Evolutionary conservation across 2,797 vertebrate genomes (phyloP).

Genomic region (Lacerta viridis): DNA sequence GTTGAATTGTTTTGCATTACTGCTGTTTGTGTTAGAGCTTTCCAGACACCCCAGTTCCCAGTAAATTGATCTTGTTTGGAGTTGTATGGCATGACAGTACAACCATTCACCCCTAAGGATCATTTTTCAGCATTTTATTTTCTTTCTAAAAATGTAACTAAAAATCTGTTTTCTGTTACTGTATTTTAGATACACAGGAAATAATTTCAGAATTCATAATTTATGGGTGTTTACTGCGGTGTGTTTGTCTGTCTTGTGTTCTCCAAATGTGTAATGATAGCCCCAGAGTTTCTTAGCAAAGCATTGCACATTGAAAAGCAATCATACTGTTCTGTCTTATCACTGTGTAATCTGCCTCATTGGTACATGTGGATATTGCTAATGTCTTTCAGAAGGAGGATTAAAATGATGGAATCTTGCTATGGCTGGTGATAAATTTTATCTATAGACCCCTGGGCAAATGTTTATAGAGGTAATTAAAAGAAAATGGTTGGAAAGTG

Average conservation of each 20-base stretch:
- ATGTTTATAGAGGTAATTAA: conserved; percentile 15
- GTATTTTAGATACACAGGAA: not conserved
- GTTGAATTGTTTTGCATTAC: not conserved
- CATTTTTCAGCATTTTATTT: not conserved
- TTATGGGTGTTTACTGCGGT: not conserved
- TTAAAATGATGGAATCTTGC: not conserved
- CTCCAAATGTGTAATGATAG: not conserved
- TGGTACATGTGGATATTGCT: not conserved
- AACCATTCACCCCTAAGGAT: not conserved
- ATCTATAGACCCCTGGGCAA: not conserved
- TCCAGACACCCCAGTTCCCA: conserved; percentile 8
- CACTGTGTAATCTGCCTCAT: not conserved
- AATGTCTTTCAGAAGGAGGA: not conserved
- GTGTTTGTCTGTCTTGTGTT: not conserved
- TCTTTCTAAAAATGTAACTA: not conserved
- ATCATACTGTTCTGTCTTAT: not conserved
- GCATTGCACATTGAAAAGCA: not conserved
- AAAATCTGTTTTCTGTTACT: not conserved
- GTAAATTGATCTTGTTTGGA: not conserved
- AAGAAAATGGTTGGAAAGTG: conserved; percentile 7
- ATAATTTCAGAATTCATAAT: not conserved
- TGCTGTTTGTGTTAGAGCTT: not conserved
- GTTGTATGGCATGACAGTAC: not conserved
- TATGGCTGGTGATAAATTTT: not conserved
- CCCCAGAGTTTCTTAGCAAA: not conserved